A percentile compares a stretch with the other conserved stretches of the same genome.
These are phyloP conservation scores for Carterocephalus palaemon DNA, from an alignment of 2,888 invertebrate genomes.

Conservation along the genomic window DNA sequence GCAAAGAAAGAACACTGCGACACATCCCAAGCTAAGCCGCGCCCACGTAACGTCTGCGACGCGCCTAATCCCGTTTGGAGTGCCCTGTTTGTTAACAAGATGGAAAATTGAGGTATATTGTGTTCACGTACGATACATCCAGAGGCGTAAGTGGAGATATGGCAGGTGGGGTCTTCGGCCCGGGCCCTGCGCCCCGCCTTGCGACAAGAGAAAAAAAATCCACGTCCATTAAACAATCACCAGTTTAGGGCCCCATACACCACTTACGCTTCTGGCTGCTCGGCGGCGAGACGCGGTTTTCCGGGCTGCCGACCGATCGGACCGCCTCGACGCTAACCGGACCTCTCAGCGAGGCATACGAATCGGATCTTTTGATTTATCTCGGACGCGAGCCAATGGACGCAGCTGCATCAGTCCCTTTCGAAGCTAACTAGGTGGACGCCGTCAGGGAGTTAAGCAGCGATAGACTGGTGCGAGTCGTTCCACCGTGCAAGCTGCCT, in stretches of 20 bases:
- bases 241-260: conserved; percentile 67
- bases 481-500: conserved; percentile 51
- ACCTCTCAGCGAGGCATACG: no score
- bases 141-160: conserved; percentile 79
- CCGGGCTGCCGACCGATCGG: no score
- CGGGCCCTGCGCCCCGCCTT: conserved; percentile 78
- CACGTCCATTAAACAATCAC: conserved; percentile 63
- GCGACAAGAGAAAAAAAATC: conserved; percentile 74
- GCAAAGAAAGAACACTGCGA: conserved; percentile 5
- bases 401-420: conserved; percentile 30
- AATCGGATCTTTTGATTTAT: conserved; percentile 32
- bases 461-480: conserved; percentile 34
- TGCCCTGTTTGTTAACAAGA: conserved; percentile 55
- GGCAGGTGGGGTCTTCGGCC: conserved; percentile 78
- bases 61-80: conserved; percentile 27
- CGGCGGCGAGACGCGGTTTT: conserved; percentile 38
- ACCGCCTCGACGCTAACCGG: no score
- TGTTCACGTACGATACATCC: conserved; percentile 78
- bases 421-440: conserved; percentile 21
- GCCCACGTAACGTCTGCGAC: background rate
- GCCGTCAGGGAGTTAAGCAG: conserved; percentile 33
- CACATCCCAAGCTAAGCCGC: conserved; percentile 5
- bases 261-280: conserved; percentile 76
- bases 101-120: conserved; percentile 41
- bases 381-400: conserved; percentile 8